Base-by-base conservation (phyloP, 2,797 vertebrate species). In the Trachurus trachurus region DNA sequence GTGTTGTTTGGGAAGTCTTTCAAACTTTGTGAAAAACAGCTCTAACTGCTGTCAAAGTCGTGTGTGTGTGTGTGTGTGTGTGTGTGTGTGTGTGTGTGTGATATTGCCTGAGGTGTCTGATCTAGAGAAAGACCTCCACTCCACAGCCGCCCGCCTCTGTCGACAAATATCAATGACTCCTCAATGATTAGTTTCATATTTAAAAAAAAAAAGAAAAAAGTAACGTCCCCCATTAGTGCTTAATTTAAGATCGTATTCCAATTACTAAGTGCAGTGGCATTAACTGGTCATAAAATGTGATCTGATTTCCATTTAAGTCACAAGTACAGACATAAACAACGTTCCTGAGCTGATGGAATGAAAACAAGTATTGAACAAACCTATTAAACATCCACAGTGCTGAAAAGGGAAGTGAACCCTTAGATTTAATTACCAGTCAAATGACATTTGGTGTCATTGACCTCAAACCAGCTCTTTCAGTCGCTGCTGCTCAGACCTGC, bases 1-100 rank as follows among this genome's bases (percentile, higher is more conserved):
- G 49, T 80, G 81, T 50, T 73, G 75, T 80, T 76, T 22, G 53
- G 54, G 52, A 60, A 76, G 84, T 87, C 81, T 86, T 92, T 87
- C 71, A 89, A 89, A 85, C 73, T 87, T 85, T 63, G 52, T 9
- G 50, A 72, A 82, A 59, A 88, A 74, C 70, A 50, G 12, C 17
- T 29, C 11, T 6, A 53, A 74, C 49, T 63, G 42, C 56, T 26
- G 58, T 50, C 47, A 76, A 74, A 84, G 79, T 79, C 78, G 71
- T 68, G 22, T 59, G 11, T 39, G 15, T 45, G 16, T 45, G 13
- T 45, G 44, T 45, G 44, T 45, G 44, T 45, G 39, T 40, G 39
- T 39, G 39, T 39, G 39, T 39, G 39, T 39, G 39, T 39, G 39
- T 39, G 39, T 39, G 39, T 39, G 39, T 39, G 39, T 3, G 70